Evolutionary conservation across 2,113 vertebrate genomes (phyloP).

Genomic region (Lamprotornis superbus): DNA sequence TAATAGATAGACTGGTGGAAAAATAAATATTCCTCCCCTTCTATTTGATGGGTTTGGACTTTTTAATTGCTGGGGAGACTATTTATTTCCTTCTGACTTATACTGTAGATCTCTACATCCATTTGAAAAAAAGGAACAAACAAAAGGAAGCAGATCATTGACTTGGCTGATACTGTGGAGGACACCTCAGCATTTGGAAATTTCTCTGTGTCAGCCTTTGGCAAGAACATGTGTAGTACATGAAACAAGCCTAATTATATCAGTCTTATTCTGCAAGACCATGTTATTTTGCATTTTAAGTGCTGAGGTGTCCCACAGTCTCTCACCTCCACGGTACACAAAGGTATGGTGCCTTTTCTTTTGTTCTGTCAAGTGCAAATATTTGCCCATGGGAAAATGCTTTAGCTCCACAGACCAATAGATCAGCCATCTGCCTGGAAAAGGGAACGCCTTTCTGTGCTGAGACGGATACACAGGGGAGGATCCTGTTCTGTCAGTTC

Average conservation of each 20-base stretch:
- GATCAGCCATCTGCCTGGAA: conserved; percentile 73
- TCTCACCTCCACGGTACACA: conserved; percentile 45
- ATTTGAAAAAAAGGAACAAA: neutral
- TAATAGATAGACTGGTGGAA: neutral
- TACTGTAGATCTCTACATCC: neutral
- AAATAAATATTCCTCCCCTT: neutral
- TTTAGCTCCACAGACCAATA: conserved; percentile 42
- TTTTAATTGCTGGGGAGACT: neutral
- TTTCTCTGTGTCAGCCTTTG: neutral
- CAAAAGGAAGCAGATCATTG: neutral
- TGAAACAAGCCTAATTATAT: neutral
- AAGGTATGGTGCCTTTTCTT: conserved; percentile 45
- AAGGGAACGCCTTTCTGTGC: conserved; percentile 64
- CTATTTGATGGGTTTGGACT: neutral
- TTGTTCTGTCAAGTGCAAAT: conserved; percentile 75
- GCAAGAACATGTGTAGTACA: neutral
- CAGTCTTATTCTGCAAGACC: neutral
- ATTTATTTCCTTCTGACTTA: neutral
- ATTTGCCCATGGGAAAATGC: conserved; percentile 73
- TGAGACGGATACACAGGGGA: conserved; percentile 66
- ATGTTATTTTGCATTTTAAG: neutral
- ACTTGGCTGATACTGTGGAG: neutral
- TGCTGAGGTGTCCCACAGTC: conserved; percentile 75
- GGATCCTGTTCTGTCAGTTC: conserved; percentile 72
- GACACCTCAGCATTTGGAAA: conserved; percentile 31